These are phyloP conservation scores for Chrysopilus asiliformis DNA, from an alignment of 2,888 invertebrate genomes.

Conservation along the genomic window DNA sequence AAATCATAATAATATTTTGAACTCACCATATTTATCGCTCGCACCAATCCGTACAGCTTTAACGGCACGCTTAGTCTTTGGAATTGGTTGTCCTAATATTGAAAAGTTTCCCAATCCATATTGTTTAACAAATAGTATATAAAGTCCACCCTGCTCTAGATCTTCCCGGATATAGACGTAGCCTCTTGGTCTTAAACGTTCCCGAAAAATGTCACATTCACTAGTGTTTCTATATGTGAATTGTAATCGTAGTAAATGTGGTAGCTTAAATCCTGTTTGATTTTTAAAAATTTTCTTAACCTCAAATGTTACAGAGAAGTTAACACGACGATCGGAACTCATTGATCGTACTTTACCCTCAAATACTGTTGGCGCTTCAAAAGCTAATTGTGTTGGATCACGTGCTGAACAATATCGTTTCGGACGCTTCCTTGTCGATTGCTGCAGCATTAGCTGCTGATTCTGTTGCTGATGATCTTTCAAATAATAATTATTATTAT, in stretches of 20 bases:
- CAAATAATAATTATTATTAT: not conserved
- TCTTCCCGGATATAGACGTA: slow-evolving; percentile 30
- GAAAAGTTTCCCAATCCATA: slow-evolving; percentile 33
- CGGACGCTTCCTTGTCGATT: slow-evolving; percentile 18
- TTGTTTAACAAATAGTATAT: slow-evolving; percentile 35
- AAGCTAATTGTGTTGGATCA: slow-evolving; percentile 51
- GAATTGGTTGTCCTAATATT: slow-evolving; percentile 34
- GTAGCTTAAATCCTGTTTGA: slow-evolving; percentile 34
- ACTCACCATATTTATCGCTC: slow-evolving; percentile 38
- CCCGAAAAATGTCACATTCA: slow-evolving; percentile 36
- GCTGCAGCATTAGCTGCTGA: slow-evolving; percentile 13
- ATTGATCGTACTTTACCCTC: slow-evolving; percentile 51
- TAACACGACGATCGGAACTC: slow-evolving; percentile 42
- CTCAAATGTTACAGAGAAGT: slow-evolving; percentile 53
- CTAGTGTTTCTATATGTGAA: slow-evolving; percentile 28
- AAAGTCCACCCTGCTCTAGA: slow-evolving; percentile 31
- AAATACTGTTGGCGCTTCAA: slow-evolving; percentile 50
- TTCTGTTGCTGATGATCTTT: not conserved
- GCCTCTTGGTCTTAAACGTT: slow-evolving; percentile 29
- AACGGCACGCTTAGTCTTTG: slow-evolving; percentile 27
- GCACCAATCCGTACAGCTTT: slow-evolving; percentile 32
- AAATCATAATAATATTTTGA: too few species aligned
- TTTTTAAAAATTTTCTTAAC: slow-evolving; percentile 50
- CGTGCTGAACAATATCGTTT: slow-evolving; percentile 44
- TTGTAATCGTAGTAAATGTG: slow-evolving; percentile 29